Evolutionary conservation across 30 jellyfish, hydroid and myxozoan genomes (phyloP).

Genomic region (Hydractinia symbiolongicarpus): DNA sequence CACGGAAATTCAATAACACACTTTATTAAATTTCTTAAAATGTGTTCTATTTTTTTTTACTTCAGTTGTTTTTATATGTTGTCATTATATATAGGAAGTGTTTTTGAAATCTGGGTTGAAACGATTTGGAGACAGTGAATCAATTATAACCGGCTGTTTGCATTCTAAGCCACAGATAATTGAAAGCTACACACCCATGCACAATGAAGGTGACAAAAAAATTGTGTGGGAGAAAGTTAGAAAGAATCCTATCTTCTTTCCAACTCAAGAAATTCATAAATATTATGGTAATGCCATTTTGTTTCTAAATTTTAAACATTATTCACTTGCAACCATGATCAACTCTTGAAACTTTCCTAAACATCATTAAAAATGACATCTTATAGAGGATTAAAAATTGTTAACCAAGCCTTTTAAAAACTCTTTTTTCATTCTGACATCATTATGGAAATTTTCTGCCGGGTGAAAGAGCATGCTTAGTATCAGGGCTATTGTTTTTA

Average conservation of each 20-base stretch:
- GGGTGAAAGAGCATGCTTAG: too few relatives aligned
- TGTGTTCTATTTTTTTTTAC: too few relatives aligned
- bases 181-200: conserved; percentile 77
- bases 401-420: neutral
- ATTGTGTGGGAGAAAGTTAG: conserved; percentile 56
- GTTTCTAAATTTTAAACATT: neutral
- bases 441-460: too few relatives aligned
- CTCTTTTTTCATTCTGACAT: neutral
- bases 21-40: too few relatives aligned
- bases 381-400: neutral
- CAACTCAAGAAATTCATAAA: conserved; percentile 56
- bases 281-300: conserved; percentile 54
- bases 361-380: too few relatives aligned
- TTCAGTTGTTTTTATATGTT: too few relatives aligned
- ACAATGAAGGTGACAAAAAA: conserved; percentile 36
- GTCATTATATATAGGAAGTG: conserved; percentile 35
- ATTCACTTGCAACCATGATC: too few relatives aligned
- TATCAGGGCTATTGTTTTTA: too few relatives aligned
- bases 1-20: too few relatives aligned
- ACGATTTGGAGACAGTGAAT: conserved; percentile 57
- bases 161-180: conserved; percentile 73
- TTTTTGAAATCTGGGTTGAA: conserved; percentile 53
- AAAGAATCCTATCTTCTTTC: conserved; percentile 56
- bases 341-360: neutral
- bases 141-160: conserved; percentile 74